Percentiles rank a stretch among this genome's conserved stretches.
Evolutionary conservation across 2,888 invertebrate genomes (phyloP).

Genomic region (Chymomyza procnemis): DNA sequence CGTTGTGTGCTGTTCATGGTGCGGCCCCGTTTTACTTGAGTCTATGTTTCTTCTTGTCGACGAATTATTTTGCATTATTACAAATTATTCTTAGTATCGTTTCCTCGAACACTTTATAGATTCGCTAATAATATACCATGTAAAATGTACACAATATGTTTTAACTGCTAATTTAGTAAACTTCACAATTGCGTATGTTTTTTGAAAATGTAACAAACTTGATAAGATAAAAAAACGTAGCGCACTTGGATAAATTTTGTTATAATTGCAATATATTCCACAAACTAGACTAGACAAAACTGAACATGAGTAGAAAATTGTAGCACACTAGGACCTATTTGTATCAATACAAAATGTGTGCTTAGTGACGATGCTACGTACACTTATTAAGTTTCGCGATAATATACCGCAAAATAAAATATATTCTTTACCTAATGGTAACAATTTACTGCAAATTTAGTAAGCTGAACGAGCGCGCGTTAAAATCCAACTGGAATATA

Average conservation of each 20-base stretch:
- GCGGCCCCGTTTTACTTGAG: too few relatives aligned
- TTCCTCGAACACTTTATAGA: background rate
- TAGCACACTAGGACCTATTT: background rate
- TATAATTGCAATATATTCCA: background rate
- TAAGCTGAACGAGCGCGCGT: too few relatives aligned
- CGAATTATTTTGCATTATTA: background rate
- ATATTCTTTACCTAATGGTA: too few relatives aligned
- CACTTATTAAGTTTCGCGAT: too few relatives aligned
- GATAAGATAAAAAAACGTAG: background rate
- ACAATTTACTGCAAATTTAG: too few relatives aligned
- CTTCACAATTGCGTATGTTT: background rate
- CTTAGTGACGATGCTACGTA: too few relatives aligned
- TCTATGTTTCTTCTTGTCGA: too few relatives aligned
- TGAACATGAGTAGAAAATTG: background rate
- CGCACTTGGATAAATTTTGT: background rate
- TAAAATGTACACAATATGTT: background rate
- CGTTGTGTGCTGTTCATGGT: too few relatives aligned
- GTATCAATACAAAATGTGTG: too few relatives aligned
- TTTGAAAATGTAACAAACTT: background rate
- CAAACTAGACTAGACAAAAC: background rate
- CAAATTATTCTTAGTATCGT: background rate
- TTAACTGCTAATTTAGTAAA: background rate
- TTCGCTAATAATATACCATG: too few relatives aligned
- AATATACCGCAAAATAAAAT: too few relatives aligned
- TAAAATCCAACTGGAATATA: too few relatives aligned